Evolutionary conservation across 2,113 vertebrate species (phyloP).

Genomic region (Tragelaphus scriptus): DNA sequence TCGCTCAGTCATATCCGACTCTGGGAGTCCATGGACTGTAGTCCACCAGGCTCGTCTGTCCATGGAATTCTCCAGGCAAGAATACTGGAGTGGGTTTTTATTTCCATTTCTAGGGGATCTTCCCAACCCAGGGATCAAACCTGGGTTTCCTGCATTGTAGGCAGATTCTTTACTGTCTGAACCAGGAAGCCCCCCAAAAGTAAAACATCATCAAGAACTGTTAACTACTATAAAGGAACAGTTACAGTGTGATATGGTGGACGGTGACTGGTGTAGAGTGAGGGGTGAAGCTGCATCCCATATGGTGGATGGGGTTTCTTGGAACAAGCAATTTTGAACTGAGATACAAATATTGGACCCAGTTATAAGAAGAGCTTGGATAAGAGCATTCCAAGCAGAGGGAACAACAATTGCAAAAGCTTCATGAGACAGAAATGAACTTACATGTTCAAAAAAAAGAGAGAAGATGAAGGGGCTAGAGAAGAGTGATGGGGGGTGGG

Average conservation of each 20-base stretch:
- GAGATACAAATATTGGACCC: background rate
- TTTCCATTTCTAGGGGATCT: background rate
- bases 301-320: background rate
- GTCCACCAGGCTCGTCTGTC: background rate
- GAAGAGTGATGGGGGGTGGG: background rate
- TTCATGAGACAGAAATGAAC: background rate
- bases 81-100: background rate
- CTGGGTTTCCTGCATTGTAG: background rate
- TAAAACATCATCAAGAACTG: background rate
- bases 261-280: background rate
- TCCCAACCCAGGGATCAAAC: background rate
- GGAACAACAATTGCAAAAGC: background rate
- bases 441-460: background rate
- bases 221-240: background rate
- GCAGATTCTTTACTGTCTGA: background rate
- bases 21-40: background rate
- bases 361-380: background rate
- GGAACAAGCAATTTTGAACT: background rate
- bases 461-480: background rate
- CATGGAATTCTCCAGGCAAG: background rate
- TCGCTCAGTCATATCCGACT: background rate
- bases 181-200: background rate
- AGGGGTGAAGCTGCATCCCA: too few relatives aligned
- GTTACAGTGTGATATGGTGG: background rate
- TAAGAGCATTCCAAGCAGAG: background rate